phyloP scores from a whole-genome alignment of 1,140 invertebrate species.

The Agrilus planipennis region DNA sequence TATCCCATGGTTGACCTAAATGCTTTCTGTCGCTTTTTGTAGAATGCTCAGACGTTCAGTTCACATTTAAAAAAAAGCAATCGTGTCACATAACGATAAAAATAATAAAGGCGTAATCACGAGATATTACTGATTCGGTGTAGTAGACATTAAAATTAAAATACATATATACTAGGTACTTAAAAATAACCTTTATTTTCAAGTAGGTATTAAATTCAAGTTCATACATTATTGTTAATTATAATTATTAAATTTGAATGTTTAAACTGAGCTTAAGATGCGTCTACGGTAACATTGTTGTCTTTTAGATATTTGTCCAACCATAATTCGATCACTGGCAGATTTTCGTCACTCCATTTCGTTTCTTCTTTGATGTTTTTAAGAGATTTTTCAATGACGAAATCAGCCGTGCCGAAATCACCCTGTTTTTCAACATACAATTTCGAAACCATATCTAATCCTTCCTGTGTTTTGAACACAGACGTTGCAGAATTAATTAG shows the following conservation, averaged over 20 bases:
- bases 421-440: conserved; percentile 44
- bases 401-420: conserved; percentile 52
- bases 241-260: too few species aligned
- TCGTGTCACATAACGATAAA: too few species aligned
- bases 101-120: too few species aligned
- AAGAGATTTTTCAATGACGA: conserved; percentile 52
- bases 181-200: not conserved
- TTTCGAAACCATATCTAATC: conserved; percentile 50
- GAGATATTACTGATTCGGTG: too few species aligned
- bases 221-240: too few species aligned
- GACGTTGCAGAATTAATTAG: conserved; percentile 56
- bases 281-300: conserved; percentile 14
- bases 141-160: too few species aligned
- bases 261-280: too few species aligned
- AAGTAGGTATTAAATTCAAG: too few species aligned
- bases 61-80: too few species aligned
- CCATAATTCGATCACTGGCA: conserved; percentile 57
- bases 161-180: not conserved
- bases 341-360: conserved; percentile 55
- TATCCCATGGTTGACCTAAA: too few species aligned
- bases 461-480: conserved; percentile 56
- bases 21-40: too few species aligned
- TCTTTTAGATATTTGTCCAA: conserved; percentile 40
- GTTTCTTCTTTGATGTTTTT: conserved; percentile 54
- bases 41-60: too few species aligned